Evolutionary conservation across 1,140 invertebrate genomes (phyloP), one percentile per base, ranked within the genome.

Genomic region (Bombus turneri): DNA sequence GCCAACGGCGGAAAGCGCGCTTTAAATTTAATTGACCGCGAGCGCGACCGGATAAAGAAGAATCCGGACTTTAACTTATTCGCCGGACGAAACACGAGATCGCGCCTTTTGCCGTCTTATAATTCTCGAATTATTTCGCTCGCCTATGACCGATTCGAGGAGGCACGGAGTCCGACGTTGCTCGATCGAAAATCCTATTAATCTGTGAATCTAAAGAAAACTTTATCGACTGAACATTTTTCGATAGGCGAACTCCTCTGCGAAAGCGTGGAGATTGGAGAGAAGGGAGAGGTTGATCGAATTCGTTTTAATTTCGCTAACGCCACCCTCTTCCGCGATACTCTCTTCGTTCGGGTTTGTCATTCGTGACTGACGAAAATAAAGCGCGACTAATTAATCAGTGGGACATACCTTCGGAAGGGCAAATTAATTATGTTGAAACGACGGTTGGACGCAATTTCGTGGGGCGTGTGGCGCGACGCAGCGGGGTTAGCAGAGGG

Each of bases 21-120:
- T 85, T 85, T 73, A 64, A 59, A 85, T 72, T 79, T 85, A 85
- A 85, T 85, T 85, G 83, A 68, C 83, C 66, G 83, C 75, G 76
- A 34, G 28, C 75, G 39, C n/a, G 66, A 37, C 31, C 43, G 59
- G 47, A 39, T 41, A 57, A 57, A 9, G 1, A 64, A 80, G 80
- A 69, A 43, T 72, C 53, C 41, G 12, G 57, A 71, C 43, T 75
- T 75, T 66, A 68, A 80, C n/a, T 34, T 43, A 66, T 74, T 28
- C 39, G 31, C 28, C 53, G 31, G 18, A 13, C 34, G 31, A 37
- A 68, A 81, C 39, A 75, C 75, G 53, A 53, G 31, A 79, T 79
- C 31, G 66, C 82, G 71, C 75, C 47, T 47, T 79, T 57, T n/a
- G 1, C 13, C 10, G 18, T 28, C 53, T 37, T 39, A 2, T 8